phyloP scores from a whole-genome alignment of 1,140 invertebrate species.

The Campoletis sonorensis region DNA sequence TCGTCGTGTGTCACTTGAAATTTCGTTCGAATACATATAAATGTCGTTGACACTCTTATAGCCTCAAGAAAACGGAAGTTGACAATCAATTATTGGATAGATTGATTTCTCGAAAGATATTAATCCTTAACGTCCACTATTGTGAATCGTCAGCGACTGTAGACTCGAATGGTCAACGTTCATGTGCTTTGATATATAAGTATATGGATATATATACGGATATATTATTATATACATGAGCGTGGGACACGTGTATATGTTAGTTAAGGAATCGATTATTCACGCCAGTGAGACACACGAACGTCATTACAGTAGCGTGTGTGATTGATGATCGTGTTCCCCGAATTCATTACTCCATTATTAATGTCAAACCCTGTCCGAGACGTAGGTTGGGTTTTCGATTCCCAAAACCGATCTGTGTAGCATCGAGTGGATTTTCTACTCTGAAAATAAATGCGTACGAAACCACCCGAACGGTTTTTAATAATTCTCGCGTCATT shows the following conservation, averaged over 20 bases:
- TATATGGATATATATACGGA: neutral
- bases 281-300: slow-evolving; percentile 6
- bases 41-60: no score
- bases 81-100: neutral
- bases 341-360: slow-evolving; percentile 34
- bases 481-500: neutral
- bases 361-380: slow-evolving; percentile 27
- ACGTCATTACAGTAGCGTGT: slow-evolving; percentile 22
- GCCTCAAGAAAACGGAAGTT: slow-evolving; percentile 21
- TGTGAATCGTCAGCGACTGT: neutral
- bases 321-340: slow-evolving; percentile 39
- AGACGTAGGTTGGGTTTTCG: neutral
- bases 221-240: neutral
- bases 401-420: slow-evolving; percentile 24
- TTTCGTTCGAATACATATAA: no score
- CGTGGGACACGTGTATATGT: neutral
- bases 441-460: neutral
- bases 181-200: neutral
- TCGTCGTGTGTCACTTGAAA: no score
- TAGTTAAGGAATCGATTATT: slow-evolving; percentile 15
- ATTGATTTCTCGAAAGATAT: slow-evolving; percentile 9
- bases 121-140: neutral
- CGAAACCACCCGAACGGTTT: neutral
- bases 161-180: neutral
- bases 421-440: slow-evolving; percentile 8